These are phyloP conservation scores for Steinernema scapterisci DNA, from an alignment of 2,888 invertebrate species.

Conservation along the genomic window DNA sequence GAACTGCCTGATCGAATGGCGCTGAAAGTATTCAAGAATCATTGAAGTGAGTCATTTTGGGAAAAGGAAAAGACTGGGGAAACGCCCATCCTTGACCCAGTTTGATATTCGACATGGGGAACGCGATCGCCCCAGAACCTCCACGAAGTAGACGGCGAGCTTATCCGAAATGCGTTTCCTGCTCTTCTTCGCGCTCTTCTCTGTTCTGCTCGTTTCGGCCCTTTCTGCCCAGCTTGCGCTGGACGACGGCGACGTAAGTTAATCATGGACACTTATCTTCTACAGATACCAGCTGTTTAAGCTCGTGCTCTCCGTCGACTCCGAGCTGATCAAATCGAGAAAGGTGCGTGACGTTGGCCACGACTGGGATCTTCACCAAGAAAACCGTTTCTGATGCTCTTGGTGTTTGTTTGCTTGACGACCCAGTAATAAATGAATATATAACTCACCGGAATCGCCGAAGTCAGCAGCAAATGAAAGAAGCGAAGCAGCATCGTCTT, in stretches of 20 bases:
- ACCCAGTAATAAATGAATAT: background rate
- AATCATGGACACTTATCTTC: background rate
- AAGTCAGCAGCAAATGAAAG: background rate
- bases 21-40: background rate
- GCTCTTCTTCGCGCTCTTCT: background rate
- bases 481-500: background rate
- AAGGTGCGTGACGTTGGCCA: constrained; percentile 16
- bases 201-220: background rate
- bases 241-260: constrained; percentile 7
- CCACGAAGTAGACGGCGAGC: background rate
- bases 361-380: constrained; percentile 23
- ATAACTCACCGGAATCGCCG: background rate
- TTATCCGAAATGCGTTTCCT: background rate
- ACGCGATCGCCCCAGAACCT: background rate
- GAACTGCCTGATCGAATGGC: background rate
- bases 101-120: background rate
- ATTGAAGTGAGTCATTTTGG: background rate
- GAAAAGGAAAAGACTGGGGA: background rate
- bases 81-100: constrained; percentile 29
- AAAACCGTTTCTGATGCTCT: background rate
- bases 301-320: constrained; percentile 21
- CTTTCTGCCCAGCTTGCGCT: background rate
- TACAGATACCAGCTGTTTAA: background rate
- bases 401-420: background rate
- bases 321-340: constrained; percentile 9